phyloP scores from a whole-genome alignment of 2,113 vertebrate genomes.

The Pithys albifrons region DNA sequence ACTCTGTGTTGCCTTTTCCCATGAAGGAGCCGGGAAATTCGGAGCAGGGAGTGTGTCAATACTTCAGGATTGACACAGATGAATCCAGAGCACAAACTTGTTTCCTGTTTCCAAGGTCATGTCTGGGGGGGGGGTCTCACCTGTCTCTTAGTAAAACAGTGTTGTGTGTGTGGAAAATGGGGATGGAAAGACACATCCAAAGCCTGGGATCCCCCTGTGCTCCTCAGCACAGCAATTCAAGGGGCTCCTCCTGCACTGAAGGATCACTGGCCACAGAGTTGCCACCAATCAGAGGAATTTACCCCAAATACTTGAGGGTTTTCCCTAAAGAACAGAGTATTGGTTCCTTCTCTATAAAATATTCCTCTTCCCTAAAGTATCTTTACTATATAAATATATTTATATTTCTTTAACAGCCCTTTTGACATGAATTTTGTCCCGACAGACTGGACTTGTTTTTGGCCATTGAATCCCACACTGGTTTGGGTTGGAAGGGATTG shows the following conservation, averaged over 20 bases:
- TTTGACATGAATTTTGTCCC: background rate
- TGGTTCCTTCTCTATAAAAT: background rate
- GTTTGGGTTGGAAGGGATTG: background rate
- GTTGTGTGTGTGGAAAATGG: background rate
- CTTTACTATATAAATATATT: background rate
- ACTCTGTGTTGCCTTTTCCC: background rate
- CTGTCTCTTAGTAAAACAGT: background rate
- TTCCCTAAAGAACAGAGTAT: background rate
- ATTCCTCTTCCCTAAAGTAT: background rate
- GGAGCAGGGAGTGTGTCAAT: background rate
- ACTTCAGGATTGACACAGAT: background rate
- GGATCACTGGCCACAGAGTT: background rate
- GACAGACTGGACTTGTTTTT: background rate
- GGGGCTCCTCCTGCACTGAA: background rate
- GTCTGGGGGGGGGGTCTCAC: background rate
- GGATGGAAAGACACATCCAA: background rate
- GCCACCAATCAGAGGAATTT: background rate
- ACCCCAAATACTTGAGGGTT: background rate
- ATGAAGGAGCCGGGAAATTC: background rate
- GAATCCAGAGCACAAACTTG: too few relatives aligned
- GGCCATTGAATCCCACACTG: background rate
- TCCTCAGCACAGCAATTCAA: background rate
- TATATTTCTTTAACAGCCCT: background rate
- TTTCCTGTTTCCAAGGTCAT: fast-evolving
- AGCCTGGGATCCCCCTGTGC: fast-evolving